Evolutionary conservation across 2,888 invertebrate genomes (phyloP), one percentile per base, ranked within the genome.

Genomic region (Amiota communis): DNA sequence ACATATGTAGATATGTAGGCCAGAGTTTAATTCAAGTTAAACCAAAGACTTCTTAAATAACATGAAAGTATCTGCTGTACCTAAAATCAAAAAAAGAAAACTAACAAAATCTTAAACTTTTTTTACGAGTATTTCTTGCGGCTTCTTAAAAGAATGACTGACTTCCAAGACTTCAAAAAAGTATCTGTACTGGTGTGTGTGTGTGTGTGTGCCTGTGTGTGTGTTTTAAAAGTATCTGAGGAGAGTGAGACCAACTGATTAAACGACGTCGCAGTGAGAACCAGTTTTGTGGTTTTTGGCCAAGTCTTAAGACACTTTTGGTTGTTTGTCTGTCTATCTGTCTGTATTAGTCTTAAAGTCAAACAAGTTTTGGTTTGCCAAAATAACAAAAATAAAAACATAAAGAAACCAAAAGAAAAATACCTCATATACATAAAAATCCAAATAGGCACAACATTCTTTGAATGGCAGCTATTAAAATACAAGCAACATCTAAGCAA

Each of bases 241-340:
- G 23, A 23, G 23, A 23, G 2, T 3, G 3, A 23, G 36, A 36
- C 36, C 36, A 36, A 36, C 3, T 36, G 36, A 36, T 36, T 36
- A 36, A 36, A 12, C 12, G n/a, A 53, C 53, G 53, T n/a, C 59
- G 23, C 23, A 63, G 12, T 12, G 46, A 63, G 63, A 63, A 63
- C 63, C 63, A 63, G 63, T 63, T 63, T 63, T 63, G 46, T 36
- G 36, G 36, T 36, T 63, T 63, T 63, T n/a, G 63, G 36, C 63
- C 23, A 63, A 63, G 36, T 13, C 63, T 63, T 36, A 9, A 46
- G 46, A 46, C 63, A 17, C 36, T 46, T 63, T 63, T 36, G 46
- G 12, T 10, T 36, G 63, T 63, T 13, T 3, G 11, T 63, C 36
- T 46, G 23, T 11, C 12, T 36, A 9, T 63, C 63, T 63, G n/a